These are phyloP conservation scores for Cuculus canorus DNA, from an alignment of 2,797 vertebrate genomes.

Conservation along the genomic window DNA sequence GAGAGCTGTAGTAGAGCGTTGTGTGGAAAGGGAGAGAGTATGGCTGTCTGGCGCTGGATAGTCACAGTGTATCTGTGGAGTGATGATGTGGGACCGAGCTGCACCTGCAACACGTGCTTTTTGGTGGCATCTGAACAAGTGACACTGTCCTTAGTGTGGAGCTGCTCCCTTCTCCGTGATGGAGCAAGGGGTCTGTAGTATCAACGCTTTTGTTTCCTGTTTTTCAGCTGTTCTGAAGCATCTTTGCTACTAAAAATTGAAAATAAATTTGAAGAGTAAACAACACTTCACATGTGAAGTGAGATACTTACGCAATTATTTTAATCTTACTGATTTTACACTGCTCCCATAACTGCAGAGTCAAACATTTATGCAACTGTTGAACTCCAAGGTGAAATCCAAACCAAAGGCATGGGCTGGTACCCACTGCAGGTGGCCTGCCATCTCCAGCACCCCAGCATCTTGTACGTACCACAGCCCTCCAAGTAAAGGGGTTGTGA, in stretches of 20 bases:
- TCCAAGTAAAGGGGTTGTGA: neutral
- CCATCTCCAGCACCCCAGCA: neutral
- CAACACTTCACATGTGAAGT: neutral
- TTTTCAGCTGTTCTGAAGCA: neutral
- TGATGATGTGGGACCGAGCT: accelerated
- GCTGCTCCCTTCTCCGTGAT: neutral
- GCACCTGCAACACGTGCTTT: accelerated
- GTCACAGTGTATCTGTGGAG: neutral
- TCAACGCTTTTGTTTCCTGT: accelerated
- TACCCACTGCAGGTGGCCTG: neutral
- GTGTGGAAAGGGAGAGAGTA: neutral
- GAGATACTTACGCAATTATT: neutral
- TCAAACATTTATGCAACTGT: conserved; percentile 28
- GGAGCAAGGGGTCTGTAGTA: neutral
- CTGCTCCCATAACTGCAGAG: neutral
- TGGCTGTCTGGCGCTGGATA: neutral
- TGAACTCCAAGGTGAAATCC: neutral
- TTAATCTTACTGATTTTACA: neutral
- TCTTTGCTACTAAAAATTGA: neutral
- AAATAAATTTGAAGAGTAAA: neutral
- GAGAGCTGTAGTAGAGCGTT: accelerated
- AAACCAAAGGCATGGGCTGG: neutral
- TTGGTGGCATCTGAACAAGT: too few species aligned
- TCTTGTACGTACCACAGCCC: neutral
- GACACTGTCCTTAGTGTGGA: accelerated